Evolutionary conservation across 1,140 invertebrate species (phyloP), one percentile per base, ranked within the genome.

Genomic region (Copidosoma floridanum): DNA sequence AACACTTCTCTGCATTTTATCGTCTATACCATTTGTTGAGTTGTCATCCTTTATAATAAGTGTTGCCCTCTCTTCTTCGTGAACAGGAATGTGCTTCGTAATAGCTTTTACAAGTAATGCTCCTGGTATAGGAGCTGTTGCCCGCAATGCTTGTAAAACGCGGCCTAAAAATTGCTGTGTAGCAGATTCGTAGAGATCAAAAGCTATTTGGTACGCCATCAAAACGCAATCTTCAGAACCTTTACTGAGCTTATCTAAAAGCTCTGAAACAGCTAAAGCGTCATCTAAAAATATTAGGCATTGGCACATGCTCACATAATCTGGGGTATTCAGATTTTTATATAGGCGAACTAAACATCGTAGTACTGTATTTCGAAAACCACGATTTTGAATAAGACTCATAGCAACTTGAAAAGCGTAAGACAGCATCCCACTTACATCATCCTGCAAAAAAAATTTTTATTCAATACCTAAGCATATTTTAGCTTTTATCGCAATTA

Each of bases 141-240:
- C 85, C 71, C 88, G 84, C 1, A 98, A 75, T 32, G 91, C 90
- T 75, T 93, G 88, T 32, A 95, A 79, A 10, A 99, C 93, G 68
- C 91, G 85, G 24, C 88, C 89, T 16, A 99, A 81, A 74, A 99
- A 98, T 73, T 99, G 95, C 81, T 99, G 98, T 1, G 96, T 98
- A 0, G 97, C 97, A 61, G 94, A 98, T 80, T 99, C 97, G 73
- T 99, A 99, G 62, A 99, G 83, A 85, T 99, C 97, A 83, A 99
- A 99, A 0, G 90, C 95, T 70, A 99, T 98, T 83, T 99, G 97
- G 81, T 97, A 99, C 0, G 94, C 96, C 94, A 99, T 98, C 5
- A 99, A 57, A 62, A 78, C 72, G 65, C 75, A 81, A 26, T 90
- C 89, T 65, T 92, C 87, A 16, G 88, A 85, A 3, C 87, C 88